Conservation (phyloP, 1,140 invertebrate species). For the Drusus annulatus region DNA sequence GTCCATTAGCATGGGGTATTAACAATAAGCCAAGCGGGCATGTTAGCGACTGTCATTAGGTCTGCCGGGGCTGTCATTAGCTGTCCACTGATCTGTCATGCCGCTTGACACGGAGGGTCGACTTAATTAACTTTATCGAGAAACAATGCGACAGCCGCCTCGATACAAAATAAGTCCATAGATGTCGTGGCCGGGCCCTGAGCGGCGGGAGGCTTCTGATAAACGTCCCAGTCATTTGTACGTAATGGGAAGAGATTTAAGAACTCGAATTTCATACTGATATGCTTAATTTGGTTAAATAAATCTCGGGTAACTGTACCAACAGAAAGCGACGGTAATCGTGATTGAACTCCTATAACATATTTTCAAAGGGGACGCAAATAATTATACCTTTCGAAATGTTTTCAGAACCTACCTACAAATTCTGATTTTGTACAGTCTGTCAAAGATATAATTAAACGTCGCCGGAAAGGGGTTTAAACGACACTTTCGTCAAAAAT, state of each 20-base stretch:
- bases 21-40: constrained; percentile 39
- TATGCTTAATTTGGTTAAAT: constrained; percentile 30
- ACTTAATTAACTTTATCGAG: constrained; percentile 53
- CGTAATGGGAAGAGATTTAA: constrained; percentile 25
- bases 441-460: no score
- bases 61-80: constrained; percentile 44
- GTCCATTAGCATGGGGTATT: constrained; percentile 39
- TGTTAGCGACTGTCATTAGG: constrained; percentile 33
- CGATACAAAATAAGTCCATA: constrained; percentile 39
- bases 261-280: constrained; percentile 23
- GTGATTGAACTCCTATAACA: no score
- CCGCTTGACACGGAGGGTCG: constrained; percentile 29
- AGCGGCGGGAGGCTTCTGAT: constrained; percentile 21
- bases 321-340: no score
- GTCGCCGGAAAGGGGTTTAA: no score
- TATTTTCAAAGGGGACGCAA: no score
- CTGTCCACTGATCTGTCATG: constrained; percentile 41
- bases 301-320: constrained; percentile 16
- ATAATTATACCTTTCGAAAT: no score
- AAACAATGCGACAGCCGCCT: constrained; percentile 46
- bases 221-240: constrained; percentile 33
- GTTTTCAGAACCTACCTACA: no score
- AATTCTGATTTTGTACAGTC: no score
- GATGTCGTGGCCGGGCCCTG: constrained; percentile 9
- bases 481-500: no score